Evolutionary conservation across 2,797 vertebrate genomes (phyloP).

Genomic region (Gymnothorax javanicus): DNA sequence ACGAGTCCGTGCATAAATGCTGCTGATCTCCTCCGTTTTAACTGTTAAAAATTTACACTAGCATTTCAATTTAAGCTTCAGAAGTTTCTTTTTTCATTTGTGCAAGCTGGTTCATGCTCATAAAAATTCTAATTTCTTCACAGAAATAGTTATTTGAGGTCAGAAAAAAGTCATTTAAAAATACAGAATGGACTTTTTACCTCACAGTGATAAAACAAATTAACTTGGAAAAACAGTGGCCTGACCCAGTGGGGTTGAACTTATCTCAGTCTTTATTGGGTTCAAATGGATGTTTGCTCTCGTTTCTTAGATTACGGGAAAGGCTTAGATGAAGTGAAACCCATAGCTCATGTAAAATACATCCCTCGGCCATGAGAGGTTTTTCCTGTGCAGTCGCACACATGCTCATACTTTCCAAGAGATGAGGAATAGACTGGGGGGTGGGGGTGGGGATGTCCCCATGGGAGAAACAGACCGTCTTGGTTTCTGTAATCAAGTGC

Average conservation of each 20-base stretch:
- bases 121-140: neutral
- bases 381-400: neutral
- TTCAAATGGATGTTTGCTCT: neutral
- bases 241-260: neutral
- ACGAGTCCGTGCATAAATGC: neutral
- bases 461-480: neutral
- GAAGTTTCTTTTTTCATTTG: neutral
- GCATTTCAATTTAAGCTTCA: neutral
- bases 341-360: slow-evolving; percentile 6
- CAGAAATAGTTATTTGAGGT: neutral
- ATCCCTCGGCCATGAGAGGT: neutral
- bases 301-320: neutral
- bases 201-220: neutral
- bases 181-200: neutral
- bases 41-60: too few relatives aligned
- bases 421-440: neutral
- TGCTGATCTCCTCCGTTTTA: neutral
- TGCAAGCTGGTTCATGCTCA: neutral
- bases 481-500: neutral
- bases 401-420: neutral
- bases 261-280: neutral
- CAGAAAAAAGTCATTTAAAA: neutral
- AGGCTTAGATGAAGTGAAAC: neutral
- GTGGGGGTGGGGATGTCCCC: neutral
- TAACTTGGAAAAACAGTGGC: neutral